Evolutionary conservation across 2,888 invertebrate species (phyloP).

Genomic region (Eilema griseolum): DNA sequence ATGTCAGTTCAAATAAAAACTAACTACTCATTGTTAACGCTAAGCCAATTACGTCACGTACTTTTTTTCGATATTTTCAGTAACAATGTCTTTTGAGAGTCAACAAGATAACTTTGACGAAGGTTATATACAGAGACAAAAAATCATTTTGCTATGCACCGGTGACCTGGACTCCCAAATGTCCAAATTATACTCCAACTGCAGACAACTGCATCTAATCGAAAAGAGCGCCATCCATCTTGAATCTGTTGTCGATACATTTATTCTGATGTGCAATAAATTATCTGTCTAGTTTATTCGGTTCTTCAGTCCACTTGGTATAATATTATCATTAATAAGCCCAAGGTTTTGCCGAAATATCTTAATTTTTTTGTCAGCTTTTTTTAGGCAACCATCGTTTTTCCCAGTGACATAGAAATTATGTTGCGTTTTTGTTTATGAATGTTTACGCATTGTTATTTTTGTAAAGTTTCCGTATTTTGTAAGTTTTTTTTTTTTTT

Average conservation of each 20-base stretch:
- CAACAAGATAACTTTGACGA: slow-evolving; percentile 3
- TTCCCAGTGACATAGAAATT: slow-evolving; percentile 47
- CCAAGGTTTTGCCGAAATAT: slow-evolving; percentile 55
- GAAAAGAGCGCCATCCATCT: slow-evolving; percentile 65
- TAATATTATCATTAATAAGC: slow-evolving; percentile 78
- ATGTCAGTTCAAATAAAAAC: not conserved
- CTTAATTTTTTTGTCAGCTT: slow-evolving; percentile 29
- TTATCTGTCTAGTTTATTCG: slow-evolving; percentile 61
- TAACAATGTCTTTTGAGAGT: not conserved
- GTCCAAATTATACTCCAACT: slow-evolving; percentile 72
- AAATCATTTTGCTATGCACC: slow-evolving; percentile 56
- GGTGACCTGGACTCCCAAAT: slow-evolving; percentile 74
- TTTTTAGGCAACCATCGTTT: slow-evolving; percentile 34
- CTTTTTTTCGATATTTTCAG: not conserved
- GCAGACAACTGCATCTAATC: slow-evolving; percentile 79
- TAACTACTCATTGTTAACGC: not conserved
- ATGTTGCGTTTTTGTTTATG: slow-evolving; percentile 14
- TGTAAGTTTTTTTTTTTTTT: too few relatives aligned
- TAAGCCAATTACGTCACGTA: not conserved
- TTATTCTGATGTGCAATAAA: slow-evolving; percentile 72
- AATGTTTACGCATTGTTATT: not conserved
- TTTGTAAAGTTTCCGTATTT: not conserved
- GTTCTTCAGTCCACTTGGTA: slow-evolving; percentile 62
- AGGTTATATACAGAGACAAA: slow-evolving; percentile 46
- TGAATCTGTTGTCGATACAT: slow-evolving; percentile 54